Percentiles rank a stretch among this genome's conserved stretches.
phyloP scores from a whole-genome alignment of 2,113 vertebrate genomes.

The Chloroceryle aenea region DNA sequence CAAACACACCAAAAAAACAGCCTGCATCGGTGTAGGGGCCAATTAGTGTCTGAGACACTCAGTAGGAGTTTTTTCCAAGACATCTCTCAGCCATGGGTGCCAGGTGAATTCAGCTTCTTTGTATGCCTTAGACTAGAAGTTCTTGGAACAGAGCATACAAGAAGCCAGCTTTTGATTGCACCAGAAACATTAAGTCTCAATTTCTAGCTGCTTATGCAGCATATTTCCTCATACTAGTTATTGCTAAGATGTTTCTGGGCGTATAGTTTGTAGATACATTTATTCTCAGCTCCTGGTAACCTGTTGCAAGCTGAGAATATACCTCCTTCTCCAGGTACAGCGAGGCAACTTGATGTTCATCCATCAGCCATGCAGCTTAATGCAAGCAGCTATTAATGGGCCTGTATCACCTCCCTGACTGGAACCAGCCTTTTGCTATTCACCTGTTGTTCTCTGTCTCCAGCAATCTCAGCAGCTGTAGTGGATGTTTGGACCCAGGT shows the following conservation, averaged over 20 bases:
- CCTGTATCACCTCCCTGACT: background rate
- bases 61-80: background rate
- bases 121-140: background rate
- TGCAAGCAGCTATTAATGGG: background rate
- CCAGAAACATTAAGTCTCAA: background rate
- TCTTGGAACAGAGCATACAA: background rate
- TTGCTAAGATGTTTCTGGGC: background rate
- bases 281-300: background rate
- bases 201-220: background rate
- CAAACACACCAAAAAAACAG: background rate
- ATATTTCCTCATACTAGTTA: background rate
- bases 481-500: background rate
- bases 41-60: background rate
- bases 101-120: background rate
- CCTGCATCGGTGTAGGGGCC: background rate
- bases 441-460: background rate
- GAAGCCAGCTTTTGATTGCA: background rate
- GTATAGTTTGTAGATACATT: background rate
- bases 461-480: background rate
- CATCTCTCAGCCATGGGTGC: background rate
- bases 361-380: background rate
- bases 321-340: background rate
- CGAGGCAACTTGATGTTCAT: background rate
- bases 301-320: background rate
- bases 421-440: background rate